A percentile compares a stretch with the other conserved stretches of the same genome.
phyloP scores from a whole-genome alignment of 2,797 vertebrate genomes.

The Chloroceryle inda region DNA sequence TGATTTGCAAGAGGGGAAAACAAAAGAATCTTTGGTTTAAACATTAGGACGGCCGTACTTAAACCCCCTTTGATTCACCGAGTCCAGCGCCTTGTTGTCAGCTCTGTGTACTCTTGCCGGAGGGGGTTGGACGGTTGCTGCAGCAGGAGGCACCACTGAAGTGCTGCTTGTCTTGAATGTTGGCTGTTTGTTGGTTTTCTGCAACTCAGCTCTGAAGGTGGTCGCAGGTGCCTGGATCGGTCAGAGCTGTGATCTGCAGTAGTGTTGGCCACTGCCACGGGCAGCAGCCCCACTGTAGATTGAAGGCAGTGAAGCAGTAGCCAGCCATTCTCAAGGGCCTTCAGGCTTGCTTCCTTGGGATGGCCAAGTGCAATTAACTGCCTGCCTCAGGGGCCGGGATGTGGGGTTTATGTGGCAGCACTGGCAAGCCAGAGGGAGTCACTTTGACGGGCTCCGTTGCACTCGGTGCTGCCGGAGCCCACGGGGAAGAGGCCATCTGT shows the following conservation, averaged over 20 bases:
- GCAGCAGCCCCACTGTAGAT: background rate
- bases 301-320: background rate
- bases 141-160: rapidly evolving
- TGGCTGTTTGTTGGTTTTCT: background rate
- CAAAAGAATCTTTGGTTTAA: background rate
- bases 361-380: rapidly evolving
- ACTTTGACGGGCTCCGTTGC: rapidly evolving
- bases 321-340: rapidly evolving
- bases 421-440: background rate
- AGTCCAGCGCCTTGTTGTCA: rapidly evolving
- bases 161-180: background rate
- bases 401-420: background rate
- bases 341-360: too few species aligned
- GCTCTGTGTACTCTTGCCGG: rapidly evolving
- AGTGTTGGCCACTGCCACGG: rapidly evolving
- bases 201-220: background rate
- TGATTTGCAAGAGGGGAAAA: background rate
- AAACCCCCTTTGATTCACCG: background rate
- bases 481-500: rapidly evolving
- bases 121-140: background rate
- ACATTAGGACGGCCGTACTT: background rate
- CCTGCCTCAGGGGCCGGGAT: rapidly evolving
- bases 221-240: rapidly evolving
- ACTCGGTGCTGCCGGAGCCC: background rate
- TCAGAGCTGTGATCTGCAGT: rapidly evolving